These are phyloP conservation scores for Bibio marci DNA, from an alignment of 2,888 invertebrate genomes.

Conservation along the genomic window DNA sequence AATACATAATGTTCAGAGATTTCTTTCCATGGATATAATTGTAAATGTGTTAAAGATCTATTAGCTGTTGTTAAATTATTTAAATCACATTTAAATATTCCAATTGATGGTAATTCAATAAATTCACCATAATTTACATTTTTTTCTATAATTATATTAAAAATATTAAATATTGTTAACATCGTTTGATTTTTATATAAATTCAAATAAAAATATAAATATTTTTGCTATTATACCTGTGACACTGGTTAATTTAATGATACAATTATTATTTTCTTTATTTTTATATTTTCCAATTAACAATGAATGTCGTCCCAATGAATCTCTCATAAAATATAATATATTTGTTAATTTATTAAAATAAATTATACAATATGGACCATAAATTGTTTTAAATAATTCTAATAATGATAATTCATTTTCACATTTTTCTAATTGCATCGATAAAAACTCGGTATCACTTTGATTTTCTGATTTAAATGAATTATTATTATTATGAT, in stretches of 20 bases:
- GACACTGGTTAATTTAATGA: slow-evolving; percentile 35
- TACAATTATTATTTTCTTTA: slow-evolving; percentile 14
- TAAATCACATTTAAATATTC: slow-evolving; percentile 4
- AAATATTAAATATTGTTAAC: slow-evolving; percentile 2
- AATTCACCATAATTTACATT: not conserved
- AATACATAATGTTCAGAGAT: slow-evolving; percentile 2
- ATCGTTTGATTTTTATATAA: slow-evolving; percentile 2
- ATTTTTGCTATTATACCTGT: slow-evolving; percentile 23
- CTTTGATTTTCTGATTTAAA: no score
- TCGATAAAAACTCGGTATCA: slow-evolving; percentile 37
- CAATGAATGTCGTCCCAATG: slow-evolving; percentile 71
- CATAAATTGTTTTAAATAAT: slow-evolving; percentile 35
- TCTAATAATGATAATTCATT: not conserved
- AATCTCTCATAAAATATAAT: slow-evolving; percentile 72
- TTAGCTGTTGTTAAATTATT: no score
- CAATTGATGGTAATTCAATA: slow-evolving; percentile 2
- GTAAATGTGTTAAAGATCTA: not conserved
- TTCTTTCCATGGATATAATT: slow-evolving; percentile 16
- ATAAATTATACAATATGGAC: slow-evolving; percentile 74
- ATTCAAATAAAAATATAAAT: not conserved
- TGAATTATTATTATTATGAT: no score
- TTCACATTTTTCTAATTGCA: slow-evolving; percentile 17
- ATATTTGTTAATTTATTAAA: slow-evolving; percentile 38
- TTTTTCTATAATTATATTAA: not conserved
- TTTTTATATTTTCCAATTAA: slow-evolving; percentile 35